A percentile compares a stretch with the other conserved stretches of the same genome.
Evolutionary conservation across 2,888 invertebrate species (phyloP).

Genomic region (Toxonevra muliebris): DNA sequence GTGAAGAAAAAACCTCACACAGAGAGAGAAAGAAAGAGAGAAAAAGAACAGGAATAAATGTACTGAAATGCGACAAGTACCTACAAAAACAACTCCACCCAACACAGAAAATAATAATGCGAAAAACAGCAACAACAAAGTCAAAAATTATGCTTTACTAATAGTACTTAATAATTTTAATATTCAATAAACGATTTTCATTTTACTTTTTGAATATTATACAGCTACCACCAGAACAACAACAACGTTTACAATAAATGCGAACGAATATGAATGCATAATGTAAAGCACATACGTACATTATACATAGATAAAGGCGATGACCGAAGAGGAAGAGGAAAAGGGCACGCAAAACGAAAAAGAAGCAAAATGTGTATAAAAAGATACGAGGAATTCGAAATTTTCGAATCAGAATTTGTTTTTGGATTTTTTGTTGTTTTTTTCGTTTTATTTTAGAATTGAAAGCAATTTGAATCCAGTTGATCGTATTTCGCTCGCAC

Average conservation of each 20-base stretch:
- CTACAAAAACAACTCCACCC: constrained; percentile 2
- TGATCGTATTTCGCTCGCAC: constrained; percentile 25
- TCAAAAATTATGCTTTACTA: background rate
- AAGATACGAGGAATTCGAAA: constrained; percentile 16
- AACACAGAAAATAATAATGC: background rate
- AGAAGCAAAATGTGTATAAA: background rate
- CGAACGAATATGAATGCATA: background rate
- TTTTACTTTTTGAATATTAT: background rate
- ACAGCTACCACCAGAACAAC: background rate
- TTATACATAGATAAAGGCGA: background rate
- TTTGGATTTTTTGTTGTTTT: constrained; percentile 20
- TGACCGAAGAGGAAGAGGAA: background rate
- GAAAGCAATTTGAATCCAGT: constrained; percentile 25
- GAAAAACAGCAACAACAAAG: background rate
- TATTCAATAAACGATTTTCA: constrained; percentile 2
- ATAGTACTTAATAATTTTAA: background rate
- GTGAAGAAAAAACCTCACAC: background rate
- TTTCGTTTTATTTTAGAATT: constrained; percentile 11
- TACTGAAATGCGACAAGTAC: constrained; percentile 13
- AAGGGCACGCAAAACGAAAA: background rate
- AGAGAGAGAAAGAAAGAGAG: background rate
- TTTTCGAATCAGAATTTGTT: constrained; percentile 23
- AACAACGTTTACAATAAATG: background rate
- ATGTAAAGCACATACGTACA: too few species aligned
- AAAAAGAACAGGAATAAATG: constrained; percentile 1